A percentile compares a stretch with the other conserved stretches of the same genome.
phyloP scores from a whole-genome alignment of 2,888 invertebrate species.

The Lochmaea capreae region DNA sequence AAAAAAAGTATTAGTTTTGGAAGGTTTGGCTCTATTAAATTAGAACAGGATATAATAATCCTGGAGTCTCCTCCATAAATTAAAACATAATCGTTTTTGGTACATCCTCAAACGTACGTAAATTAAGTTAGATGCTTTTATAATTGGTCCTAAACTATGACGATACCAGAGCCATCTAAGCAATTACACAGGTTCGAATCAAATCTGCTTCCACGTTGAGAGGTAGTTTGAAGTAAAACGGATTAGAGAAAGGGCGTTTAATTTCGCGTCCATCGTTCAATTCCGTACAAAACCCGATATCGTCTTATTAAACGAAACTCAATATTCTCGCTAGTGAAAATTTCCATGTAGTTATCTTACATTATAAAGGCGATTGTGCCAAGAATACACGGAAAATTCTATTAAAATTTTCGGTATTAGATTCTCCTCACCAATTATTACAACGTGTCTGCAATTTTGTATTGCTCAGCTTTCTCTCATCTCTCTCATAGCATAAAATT shows the following conservation, averaged over 20 bases:
- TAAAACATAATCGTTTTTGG: constrained; percentile 13
- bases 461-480: too few relatives aligned
- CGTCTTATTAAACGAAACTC: constrained; percentile 44
- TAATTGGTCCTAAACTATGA: constrained; percentile 35
- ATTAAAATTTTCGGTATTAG: neutral
- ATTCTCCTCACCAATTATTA: neutral
- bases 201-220: constrained; percentile 38
- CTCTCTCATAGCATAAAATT: too few relatives aligned
- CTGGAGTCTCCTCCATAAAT: neutral
- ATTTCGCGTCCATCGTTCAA: constrained; percentile 45
- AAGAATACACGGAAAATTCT: neutral
- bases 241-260: constrained; percentile 44
- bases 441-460: neutral
- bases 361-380: constrained; percentile 16
- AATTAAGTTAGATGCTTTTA: constrained; percentile 24
- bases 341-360: constrained; percentile 23
- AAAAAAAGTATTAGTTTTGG: too few relatives aligned
- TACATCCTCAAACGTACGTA: constrained; percentile 18
- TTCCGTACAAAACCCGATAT: constrained; percentile 43
- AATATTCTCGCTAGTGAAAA: constrained; percentile 34
- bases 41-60: neutral
- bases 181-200: constrained; percentile 42
- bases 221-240: constrained; percentile 43
- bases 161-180: constrained; percentile 33
- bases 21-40: neutral